Base-by-base conservation (phyloP, 1,140 invertebrate species). In the Sweltsa coloradensis region DNA sequence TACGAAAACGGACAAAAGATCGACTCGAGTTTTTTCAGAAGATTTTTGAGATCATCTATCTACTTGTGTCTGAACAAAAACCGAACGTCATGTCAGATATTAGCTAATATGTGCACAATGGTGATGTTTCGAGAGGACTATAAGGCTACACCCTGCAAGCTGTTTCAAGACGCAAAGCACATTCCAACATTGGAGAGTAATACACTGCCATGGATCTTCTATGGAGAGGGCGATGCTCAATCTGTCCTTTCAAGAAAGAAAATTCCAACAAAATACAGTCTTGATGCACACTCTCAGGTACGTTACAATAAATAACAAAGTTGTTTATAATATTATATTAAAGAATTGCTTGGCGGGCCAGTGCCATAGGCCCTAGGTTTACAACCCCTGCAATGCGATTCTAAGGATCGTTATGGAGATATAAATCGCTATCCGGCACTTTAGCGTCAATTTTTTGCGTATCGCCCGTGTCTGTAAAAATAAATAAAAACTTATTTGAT, bases 61-160 rank as follows among this genome's bases (percentile, higher is more conserved):
- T 63, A 67, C 22, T 58, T 72, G 49, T 79, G 78, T 51, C 46
- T 73, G 64, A 64, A 66, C 48, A 65, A 64, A 40, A 66, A 75
- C 55, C 57, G 49, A 37, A 70, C 64, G 18, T 73, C 79, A 5
- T 87, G 84, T 55, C 75, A 84, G 60, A 61, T 75, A 42, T 59
- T 86, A 26, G 74, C 74, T 2, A 85, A 87, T 62, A 69, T 84
- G 57, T 86, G 83, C 57, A 67, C 71, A 0, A 55, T 84, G 21
- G 73, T 74, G 1, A 60, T 81, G 29, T 75, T 67, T 48, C 62
- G 64, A 16, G 70, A 73, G 43, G 67, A 70, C 45, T 45, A 50
- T 34, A 49, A 46, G 41, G 62, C 66, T 13, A 68, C 57, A 39
- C 57, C 60, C 3, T 66, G 71, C 1, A 66, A 65, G 47, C 49